Conservation (phyloP, 2,888 invertebrate species). For the Bombylius major region DNA sequence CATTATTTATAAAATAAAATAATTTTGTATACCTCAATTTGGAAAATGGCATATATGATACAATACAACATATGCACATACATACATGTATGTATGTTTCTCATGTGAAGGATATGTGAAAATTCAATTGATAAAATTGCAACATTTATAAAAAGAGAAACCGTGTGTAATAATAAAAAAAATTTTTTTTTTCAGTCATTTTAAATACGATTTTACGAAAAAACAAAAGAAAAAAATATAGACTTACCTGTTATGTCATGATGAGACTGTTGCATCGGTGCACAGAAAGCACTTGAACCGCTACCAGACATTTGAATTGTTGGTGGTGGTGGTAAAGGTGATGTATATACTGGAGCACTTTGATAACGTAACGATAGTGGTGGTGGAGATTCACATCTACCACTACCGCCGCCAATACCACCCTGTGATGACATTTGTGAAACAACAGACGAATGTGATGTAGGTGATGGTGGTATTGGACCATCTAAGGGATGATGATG, state of each 20-base stretch:
- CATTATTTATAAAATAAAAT: no score
- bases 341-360: slow-evolving; percentile 7
- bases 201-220: no score
- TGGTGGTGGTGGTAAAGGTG: slow-evolving; percentile 20
- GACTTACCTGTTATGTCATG: slow-evolving; percentile 21
- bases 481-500: slow-evolving; percentile 15
- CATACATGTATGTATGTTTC: no score
- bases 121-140: no score
- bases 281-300: slow-evolving; percentile 35
- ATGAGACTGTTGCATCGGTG: slow-evolving; percentile 26
- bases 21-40: no score
- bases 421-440: neutral
- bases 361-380: slow-evolving; percentile 5
- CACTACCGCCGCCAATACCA: slow-evolving; percentile 12
- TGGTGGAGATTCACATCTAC: slow-evolving; percentile 13
- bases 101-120: no score
- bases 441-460: slow-evolving; percentile 11
- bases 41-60: no score
- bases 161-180: no score
- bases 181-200: no score
- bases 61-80: no score
- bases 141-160: no score
- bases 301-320: slow-evolving; percentile 22
- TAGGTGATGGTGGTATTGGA: slow-evolving; percentile 10
- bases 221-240: neutral